Conservation (phyloP, 2,888 invertebrate species). For the Cloeon dipterum region DNA sequence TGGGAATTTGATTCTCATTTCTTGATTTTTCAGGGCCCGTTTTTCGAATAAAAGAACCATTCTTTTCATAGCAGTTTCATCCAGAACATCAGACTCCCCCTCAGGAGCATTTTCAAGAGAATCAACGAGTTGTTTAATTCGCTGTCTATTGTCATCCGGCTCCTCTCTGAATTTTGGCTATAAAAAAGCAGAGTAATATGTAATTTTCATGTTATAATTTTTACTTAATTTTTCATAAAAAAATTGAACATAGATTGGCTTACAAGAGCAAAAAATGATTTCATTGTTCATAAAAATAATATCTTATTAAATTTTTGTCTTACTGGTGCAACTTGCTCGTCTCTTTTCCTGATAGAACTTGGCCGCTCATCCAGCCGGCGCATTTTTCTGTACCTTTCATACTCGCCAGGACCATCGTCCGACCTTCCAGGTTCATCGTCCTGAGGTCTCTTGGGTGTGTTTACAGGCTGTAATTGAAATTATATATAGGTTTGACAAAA, state of each 20-base stretch:
- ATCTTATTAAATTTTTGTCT: too few species aligned
- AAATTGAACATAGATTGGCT: too few species aligned
- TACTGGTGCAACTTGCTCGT: conserved; percentile 27
- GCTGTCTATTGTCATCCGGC: neutral
- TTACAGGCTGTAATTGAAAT: conserved; percentile 38
- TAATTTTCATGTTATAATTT: neutral
- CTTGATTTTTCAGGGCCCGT: conserved; percentile 77
- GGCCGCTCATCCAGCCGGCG: conserved; percentile 3
- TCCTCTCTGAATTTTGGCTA: neutral
- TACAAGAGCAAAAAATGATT: too few species aligned
- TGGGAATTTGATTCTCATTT: conserved; percentile 95
- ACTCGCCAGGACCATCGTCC: conserved; percentile 28
- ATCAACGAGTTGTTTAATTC: neutral
- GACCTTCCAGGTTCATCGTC: conserved; percentile 29
- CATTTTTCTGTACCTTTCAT: conserved; percentile 17
- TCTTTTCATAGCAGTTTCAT: conserved; percentile 70
- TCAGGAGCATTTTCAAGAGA: conserved; percentile 5
- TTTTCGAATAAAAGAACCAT: conserved; percentile 87
- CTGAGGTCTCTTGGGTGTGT: conserved; percentile 50
- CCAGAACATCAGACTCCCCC: conserved; percentile 52
- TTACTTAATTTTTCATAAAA: neutral
- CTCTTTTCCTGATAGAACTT: conserved; percentile 33
- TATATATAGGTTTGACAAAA: conserved; percentile 2
- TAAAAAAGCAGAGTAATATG: neutral
- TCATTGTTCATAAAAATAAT: too few species aligned